Percentiles rank a stretch among this genome's conserved stretches.
phyloP scores from a whole-genome alignment of 2,113 vertebrate species.

The Phaethon lepturus region DNA sequence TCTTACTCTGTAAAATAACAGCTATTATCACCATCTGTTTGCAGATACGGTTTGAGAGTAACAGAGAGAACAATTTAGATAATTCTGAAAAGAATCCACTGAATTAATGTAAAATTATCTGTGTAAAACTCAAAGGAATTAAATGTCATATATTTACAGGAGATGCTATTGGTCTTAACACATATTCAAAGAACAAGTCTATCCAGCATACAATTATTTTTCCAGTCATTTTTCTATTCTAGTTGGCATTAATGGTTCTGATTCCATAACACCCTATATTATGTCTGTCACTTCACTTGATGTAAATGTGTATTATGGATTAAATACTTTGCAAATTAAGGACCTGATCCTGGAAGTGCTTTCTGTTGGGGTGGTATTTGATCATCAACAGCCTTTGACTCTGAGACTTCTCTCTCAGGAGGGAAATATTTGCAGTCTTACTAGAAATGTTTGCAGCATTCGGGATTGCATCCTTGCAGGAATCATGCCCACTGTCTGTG shows the following conservation, averaged over 20 bases:
- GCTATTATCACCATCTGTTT: not conserved
- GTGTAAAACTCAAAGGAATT: not conserved
- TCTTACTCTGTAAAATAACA: not conserved
- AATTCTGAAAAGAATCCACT: not conserved
- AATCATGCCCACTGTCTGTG: fast-evolving
- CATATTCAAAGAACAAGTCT: not conserved
- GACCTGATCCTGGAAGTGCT: not conserved
- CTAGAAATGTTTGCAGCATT: not conserved
- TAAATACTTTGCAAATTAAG: not conserved
- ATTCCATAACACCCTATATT: not conserved
- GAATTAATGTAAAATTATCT: not conserved
- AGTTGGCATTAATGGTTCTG: not conserved
- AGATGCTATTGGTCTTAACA: not conserved
- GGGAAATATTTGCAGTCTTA: not conserved
- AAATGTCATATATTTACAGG: not conserved
- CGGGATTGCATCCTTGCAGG: not conserved
- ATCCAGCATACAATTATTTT: not conserved
- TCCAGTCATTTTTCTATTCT: not conserved
- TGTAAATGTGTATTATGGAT: not conserved
- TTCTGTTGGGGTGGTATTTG: not conserved
- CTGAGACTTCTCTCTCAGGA: not conserved
- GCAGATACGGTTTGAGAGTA: not conserved
- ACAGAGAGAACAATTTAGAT: not conserved
- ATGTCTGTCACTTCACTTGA: not conserved
- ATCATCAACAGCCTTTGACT: not conserved